phyloP scores from a whole-genome alignment of 2,888 invertebrate genomes.

The Agrenia bidenticulata region DNA sequence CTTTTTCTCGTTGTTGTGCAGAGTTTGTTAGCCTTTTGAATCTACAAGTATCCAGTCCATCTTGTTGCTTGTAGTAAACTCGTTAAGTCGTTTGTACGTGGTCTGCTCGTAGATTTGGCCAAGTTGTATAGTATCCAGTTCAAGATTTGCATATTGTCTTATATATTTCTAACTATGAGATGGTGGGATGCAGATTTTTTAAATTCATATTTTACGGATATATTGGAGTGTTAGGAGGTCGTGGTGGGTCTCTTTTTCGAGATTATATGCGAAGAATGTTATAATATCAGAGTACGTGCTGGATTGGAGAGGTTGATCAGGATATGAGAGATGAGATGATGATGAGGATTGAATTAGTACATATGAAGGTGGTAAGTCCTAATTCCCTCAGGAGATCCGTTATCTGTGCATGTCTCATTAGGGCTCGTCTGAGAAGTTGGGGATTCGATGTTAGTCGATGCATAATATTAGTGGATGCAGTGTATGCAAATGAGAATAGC shows the following conservation, averaged over 20 bases:
- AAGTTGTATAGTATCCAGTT: slow-evolving; percentile 17
- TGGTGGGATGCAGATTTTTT: too few species aligned
- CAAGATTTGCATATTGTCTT: slow-evolving; percentile 22
- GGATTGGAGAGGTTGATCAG: not conserved
- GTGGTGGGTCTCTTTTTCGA: too few species aligned
- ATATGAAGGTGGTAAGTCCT: slow-evolving; percentile 6
- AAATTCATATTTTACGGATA: too few species aligned
- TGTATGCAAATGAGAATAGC: too few species aligned
- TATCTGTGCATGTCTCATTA: slow-evolving; percentile 9
- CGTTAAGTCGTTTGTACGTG: not conserved
- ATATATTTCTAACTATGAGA: too few species aligned
- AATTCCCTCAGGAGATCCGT: slow-evolving; percentile 16
- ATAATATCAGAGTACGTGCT: not conserved
- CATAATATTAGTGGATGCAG: too few species aligned
- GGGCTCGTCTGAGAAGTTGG: too few species aligned
- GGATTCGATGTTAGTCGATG: too few species aligned
- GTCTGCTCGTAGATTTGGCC: not conserved
- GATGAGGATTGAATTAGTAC: not conserved
- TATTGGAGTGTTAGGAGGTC: too few species aligned
- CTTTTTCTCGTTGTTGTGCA: not conserved
- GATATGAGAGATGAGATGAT: not conserved
- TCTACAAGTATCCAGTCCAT: not conserved
- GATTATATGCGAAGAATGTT: too few species aligned
- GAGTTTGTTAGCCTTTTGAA: slow-evolving; percentile 8
- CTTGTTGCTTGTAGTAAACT: not conserved